Conservation (phyloP, 2,113 vertebrate genomes). For the Eira barbara region DNA sequence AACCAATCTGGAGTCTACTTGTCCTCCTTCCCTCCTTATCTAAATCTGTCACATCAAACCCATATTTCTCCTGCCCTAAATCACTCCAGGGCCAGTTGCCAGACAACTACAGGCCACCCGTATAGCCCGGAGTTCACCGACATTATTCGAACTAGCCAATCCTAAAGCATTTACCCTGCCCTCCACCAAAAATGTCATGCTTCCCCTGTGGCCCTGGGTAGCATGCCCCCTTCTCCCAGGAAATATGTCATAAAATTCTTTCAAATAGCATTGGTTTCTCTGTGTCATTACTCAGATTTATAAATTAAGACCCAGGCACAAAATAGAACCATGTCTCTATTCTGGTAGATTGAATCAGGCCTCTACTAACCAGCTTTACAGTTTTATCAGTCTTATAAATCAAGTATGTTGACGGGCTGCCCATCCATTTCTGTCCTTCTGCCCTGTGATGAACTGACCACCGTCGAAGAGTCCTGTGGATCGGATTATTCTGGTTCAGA, state of each 20-base stretch:
- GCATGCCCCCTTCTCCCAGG: not conserved
- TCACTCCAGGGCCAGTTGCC: not conserved
- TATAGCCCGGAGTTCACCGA: not conserved
- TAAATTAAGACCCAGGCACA: not conserved
- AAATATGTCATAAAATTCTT: not conserved
- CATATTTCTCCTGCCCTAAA: not conserved
- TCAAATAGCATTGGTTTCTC: not conserved
- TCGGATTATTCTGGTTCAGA: not conserved
- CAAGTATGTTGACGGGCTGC: not conserved
- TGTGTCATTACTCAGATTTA: not conserved
- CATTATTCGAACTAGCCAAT: not conserved
- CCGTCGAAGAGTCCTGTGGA: not conserved
- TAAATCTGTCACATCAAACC: not conserved
- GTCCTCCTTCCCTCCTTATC: not conserved
- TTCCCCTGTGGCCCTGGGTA: too few relatives aligned
- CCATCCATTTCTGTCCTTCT: not conserved
- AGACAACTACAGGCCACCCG: not conserved
- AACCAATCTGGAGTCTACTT: not conserved
- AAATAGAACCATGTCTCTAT: not conserved
- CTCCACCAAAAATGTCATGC: not conserved
- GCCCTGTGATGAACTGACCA: not conserved
- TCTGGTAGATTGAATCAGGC: not conserved
- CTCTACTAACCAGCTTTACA: not conserved
- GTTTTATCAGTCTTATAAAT: not conserved
- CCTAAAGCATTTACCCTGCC: not conserved